These are phyloP conservation scores for Enteromius paludinosus DNA, from an alignment of 2,797 vertebrate genomes.

Conservation along the genomic window DNA sequence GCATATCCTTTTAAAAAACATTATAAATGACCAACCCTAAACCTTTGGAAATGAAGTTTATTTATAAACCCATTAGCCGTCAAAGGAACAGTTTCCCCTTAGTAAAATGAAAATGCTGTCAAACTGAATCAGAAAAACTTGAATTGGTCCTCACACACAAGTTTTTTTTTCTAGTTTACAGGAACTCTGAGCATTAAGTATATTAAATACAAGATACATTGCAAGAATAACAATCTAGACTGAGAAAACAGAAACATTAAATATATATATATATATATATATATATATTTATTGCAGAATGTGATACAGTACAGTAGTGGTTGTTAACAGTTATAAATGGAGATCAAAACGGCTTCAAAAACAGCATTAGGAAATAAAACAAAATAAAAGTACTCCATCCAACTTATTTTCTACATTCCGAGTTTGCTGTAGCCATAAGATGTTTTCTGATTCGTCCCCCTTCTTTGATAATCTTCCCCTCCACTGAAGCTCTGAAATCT, in stretches of 20 bases:
- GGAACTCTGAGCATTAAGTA: neutral
- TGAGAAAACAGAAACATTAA: neutral
- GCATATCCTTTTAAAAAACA: neutral
- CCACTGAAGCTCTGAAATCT: neutral
- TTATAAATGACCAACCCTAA: neutral
- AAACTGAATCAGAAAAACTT: neutral
- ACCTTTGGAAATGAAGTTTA: neutral
- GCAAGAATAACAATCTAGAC: neutral
- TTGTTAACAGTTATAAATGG: neutral
- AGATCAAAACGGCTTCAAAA: neutral
- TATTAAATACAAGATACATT: constrained; percentile 9
- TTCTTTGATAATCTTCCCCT: neutral
- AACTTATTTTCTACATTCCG: neutral
- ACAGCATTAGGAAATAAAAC: neutral
- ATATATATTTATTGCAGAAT: neutral
- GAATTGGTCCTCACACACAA: neutral
- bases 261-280: neutral
- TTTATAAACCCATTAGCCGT: neutral
- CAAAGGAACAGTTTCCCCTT: neutral
- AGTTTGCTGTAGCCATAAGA: no score
- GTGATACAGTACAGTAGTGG: no score
- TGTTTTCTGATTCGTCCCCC: neutral
- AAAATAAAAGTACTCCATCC: neutral
- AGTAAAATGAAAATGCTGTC: neutral
- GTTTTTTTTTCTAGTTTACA: neutral